Evolutionary conservation across 2,113 vertebrate species (phyloP).

Genomic region (Triplophysa tibetana): DNA sequence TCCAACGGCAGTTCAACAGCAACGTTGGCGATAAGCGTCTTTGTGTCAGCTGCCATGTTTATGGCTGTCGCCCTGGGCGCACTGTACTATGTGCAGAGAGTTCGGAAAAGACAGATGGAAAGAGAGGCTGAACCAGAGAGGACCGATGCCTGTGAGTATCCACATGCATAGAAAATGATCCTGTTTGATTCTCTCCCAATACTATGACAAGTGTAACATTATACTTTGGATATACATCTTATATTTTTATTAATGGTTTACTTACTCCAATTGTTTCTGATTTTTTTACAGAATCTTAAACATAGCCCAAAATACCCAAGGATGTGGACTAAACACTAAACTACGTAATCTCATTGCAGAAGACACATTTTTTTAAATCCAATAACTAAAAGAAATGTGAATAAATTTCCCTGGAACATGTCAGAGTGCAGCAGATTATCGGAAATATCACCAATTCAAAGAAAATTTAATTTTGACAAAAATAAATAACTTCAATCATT

Average conservation of each 20-base stretch:
- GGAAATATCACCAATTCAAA: not conserved
- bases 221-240: too few species aligned
- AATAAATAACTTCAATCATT: not conserved
- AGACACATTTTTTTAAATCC: not conserved
- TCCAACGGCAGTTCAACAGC: constrained; percentile 58
- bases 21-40: constrained; percentile 62
- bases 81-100: constrained; percentile 68
- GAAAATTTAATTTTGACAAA: not conserved
- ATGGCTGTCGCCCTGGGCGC: constrained; percentile 67
- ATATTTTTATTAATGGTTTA: too few species aligned
- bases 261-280: too few species aligned
- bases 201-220: too few species aligned
- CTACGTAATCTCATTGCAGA: too few species aligned
- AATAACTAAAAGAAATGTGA: not conserved
- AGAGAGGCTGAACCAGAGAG: constrained; percentile 34
- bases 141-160: constrained; percentile 27
- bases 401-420: not conserved
- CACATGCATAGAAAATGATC: not conserved
- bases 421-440: not conserved
- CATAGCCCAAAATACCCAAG: too few species aligned
- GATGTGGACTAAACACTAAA: not conserved
- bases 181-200: too few species aligned
- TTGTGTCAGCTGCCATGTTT: constrained; percentile 60
- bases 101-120: constrained; percentile 30
- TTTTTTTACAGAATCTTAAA: not conserved